These are phyloP conservation scores for Drosophila fungiperda DNA, from an alignment of 2,888 invertebrate genomes.

Conservation along the genomic window DNA sequence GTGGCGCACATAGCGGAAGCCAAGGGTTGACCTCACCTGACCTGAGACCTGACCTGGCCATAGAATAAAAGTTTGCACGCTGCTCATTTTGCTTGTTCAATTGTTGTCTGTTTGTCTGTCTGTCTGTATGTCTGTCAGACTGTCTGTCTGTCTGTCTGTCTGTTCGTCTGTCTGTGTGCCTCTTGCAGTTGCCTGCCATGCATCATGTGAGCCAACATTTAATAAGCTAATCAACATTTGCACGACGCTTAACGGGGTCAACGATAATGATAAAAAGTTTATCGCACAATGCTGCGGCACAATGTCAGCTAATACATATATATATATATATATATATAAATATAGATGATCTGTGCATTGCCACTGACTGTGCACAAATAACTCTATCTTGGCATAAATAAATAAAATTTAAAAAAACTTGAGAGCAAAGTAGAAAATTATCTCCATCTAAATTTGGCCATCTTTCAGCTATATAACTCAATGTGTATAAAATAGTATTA, in stretches of 20 bases:
- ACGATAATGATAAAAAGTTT: conserved; percentile 4
- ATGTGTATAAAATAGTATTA: no score
- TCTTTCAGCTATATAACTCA: background rate
- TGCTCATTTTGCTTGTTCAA: background rate
- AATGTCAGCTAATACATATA: conserved; percentile 11
- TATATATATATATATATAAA: no score
- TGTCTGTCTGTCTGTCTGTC: background rate
- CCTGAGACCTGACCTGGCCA: conserved; percentile 1
- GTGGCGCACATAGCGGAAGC: conserved; percentile 2
- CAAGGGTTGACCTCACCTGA: background rate
- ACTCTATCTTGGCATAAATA: background rate
- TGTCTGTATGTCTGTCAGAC: background rate
- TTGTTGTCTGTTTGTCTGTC: background rate
- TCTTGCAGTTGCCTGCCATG: background rate
- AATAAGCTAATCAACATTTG: conserved; percentile 19
- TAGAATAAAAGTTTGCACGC: conserved; percentile 14
- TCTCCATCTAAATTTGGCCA: background rate
- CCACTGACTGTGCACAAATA: conserved; percentile 5
- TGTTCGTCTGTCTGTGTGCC: background rate
- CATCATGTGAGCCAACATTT: conserved; percentile 8
- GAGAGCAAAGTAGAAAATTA: background rate
- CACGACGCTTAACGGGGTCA: conserved; percentile 28
- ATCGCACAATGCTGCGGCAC: conserved; percentile 5
- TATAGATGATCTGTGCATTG: background rate
- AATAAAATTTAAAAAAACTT: background rate